Percentiles rank a stretch among this genome's conserved stretches.
Evolutionary conservation across 2,113 vertebrate genomes (phyloP).

Genomic region (Siniperca chuatsi): DNA sequence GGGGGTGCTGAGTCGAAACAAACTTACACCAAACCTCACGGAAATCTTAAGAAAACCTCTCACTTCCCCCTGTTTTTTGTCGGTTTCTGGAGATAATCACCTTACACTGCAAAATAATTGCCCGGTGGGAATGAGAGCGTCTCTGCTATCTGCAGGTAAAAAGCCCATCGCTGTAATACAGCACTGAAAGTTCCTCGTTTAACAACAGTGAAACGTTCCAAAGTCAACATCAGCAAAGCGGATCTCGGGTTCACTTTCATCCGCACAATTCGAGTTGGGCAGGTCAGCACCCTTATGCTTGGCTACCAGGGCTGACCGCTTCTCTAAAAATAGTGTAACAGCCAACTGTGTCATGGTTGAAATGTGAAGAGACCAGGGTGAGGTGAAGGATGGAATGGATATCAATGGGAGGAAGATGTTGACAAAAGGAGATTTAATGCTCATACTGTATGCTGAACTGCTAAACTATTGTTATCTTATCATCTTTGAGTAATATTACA

Average conservation of each 20-base stretch:
- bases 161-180: constrained; percentile 10
- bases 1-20: constrained; percentile 28
- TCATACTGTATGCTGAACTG: neutral
- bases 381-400: constrained; percentile 29
- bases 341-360: constrained; percentile 43
- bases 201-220: constrained; percentile 50
- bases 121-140: neutral
- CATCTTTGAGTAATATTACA: constrained; percentile 22
- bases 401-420: neutral
- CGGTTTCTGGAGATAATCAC: constrained; percentile 32
- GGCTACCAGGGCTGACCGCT: constrained; percentile 32
- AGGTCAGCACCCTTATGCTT: constrained; percentile 56
- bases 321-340: constrained; percentile 51
- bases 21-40: constrained; percentile 38
- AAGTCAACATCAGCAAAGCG: constrained; percentile 65
- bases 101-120: constrained; percentile 21
- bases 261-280: constrained; percentile 27
- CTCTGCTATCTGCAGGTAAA: constrained; percentile 49
- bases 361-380: constrained; percentile 33
- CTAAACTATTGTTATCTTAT: neutral
- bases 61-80: constrained; percentile 2
- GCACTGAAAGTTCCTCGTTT: constrained; percentile 29
- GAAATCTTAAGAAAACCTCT: constrained; percentile 39
- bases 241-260: constrained; percentile 61
- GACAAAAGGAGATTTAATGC: constrained; percentile 27